Conservation (phyloP, 2,797 vertebrate genomes). For the Semaprochilodus insignis region DNA sequence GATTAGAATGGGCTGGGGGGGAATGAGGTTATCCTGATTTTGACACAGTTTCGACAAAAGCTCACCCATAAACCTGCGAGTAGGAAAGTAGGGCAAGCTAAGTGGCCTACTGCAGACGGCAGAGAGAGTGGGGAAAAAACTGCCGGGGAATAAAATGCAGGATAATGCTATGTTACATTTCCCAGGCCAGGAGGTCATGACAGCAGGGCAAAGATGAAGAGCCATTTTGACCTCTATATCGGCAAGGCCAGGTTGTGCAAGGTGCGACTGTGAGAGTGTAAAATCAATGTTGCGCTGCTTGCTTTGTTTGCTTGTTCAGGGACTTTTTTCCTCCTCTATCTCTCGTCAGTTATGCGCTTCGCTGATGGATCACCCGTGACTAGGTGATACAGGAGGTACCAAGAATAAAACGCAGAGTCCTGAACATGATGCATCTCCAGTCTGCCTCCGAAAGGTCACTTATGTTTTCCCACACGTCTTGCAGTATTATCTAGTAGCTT, state of each 20-base stretch:
- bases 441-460: conserved; percentile 56
- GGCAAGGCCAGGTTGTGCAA: too few species aligned
- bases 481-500: conserved; percentile 29
- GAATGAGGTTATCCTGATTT: conserved; percentile 32
- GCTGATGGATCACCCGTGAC: conserved; percentile 57
- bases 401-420: conserved; percentile 48
- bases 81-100: conserved; percentile 46
- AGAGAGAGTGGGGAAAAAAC: not conserved
- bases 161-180: conserved; percentile 66
- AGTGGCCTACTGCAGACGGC: not conserved
- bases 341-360: conserved; percentile 22
- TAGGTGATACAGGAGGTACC: conserved; percentile 45
- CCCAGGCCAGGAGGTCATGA: conserved; percentile 47
- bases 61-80: conserved; percentile 41
- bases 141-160: conserved; percentile 35
- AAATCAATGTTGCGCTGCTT: conserved; percentile 9
- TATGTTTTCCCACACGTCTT: conserved; percentile 44
- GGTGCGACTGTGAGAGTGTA: not conserved
- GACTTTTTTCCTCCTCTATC: conserved; percentile 3
- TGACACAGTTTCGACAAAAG: conserved; percentile 36
- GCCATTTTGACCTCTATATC: conserved; percentile 28
- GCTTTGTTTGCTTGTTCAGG: conserved; percentile 9
- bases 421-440: conserved; percentile 54
- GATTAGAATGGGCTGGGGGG: not conserved
- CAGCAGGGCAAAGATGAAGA: conserved; percentile 57